phyloP scores from a whole-genome alignment of 1,140 invertebrate genomes.

The Saxidomus purpurata region DNA sequence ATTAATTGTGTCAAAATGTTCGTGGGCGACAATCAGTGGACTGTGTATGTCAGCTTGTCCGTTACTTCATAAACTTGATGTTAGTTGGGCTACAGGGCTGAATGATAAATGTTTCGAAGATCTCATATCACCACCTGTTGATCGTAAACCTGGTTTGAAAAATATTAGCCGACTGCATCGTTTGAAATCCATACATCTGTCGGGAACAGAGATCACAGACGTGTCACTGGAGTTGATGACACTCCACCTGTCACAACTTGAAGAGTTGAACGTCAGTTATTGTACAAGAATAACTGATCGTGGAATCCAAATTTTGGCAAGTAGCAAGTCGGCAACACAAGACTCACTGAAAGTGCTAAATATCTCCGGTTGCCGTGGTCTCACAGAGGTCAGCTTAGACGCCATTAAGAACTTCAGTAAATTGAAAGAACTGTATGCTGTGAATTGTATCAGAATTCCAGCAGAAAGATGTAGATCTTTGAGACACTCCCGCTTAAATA shows the following conservation, averaged over 20 bases:
- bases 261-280: conserved; percentile 93
- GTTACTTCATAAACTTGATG: conserved; percentile 91
- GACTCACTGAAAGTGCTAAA: conserved; percentile 88
- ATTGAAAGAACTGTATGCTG: conserved; percentile 63
- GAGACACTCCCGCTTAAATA: conserved; percentile 18
- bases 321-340: conserved; percentile 83
- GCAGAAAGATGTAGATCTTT: conserved; percentile 49
- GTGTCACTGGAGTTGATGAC: conserved; percentile 93
- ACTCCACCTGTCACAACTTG: conserved; percentile 92
- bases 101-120: conserved; percentile 94
- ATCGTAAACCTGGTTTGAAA: conserved; percentile 93
- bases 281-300: conserved; percentile 95
- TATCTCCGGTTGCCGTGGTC: conserved; percentile 92
- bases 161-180: conserved; percentile 93
- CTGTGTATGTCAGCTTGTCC: conserved; percentile 94
- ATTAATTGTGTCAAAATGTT: conserved; percentile 93
- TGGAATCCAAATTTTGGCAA: conserved; percentile 94
- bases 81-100: conserved; percentile 93
- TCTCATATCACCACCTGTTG: conserved; percentile 92
- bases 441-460: conserved; percentile 68
- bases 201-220: conserved; percentile 96
- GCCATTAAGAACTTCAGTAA: conserved; percentile 88
- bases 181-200: conserved; percentile 91
- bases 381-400: conserved; percentile 94
- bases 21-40: conserved; percentile 92